Base-by-base conservation (phyloP, 2,888 invertebrate species). In the Eristalinus sepulchralis region DNA sequence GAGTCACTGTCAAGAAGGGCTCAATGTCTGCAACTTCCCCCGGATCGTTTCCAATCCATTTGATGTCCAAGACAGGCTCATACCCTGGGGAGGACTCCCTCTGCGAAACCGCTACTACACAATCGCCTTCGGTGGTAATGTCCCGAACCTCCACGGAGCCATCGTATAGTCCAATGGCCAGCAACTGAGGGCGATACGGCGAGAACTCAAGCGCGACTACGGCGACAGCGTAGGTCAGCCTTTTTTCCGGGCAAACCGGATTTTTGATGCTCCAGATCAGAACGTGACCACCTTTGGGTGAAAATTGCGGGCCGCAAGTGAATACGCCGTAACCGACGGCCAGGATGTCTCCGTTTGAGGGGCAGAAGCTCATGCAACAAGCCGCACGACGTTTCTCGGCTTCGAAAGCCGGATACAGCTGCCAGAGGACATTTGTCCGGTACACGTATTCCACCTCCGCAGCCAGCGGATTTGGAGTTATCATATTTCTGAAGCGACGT, bases 251-350 rank as follows among this genome's bases (percentile, higher is more conserved):
- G 90, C 95, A 95, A 13, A 94, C 94, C 0, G 97, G 97, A 91
- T 97, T 97, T 92, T 97, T 96, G 1, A 95, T 95, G 89, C 95
- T 96, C 97, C 97, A 97, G 78, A 97, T 91, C 88, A 95, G 94
- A 0, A 97, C 94, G 47, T 95, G 90, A 0, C 97, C 97, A 1
- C 91, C 91, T n/a, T 92, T 92, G 0, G 92, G 91, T 33, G 95
- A 94, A 8, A 76, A 80, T 31, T 89, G 89, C 0, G 91, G 89
- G 0, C 93, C 93, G 89, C 94, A 95, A 36, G 93, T 94, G 88
- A 94, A 95, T 89, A 95, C 94, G 0, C 96, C 97, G 90, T 97
- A 96, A 11, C 94, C 96, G 0, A 96, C 96, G 0, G 96, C 97
- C 53, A 97, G 90, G 8, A 97, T 94, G 89, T 96, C 95, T 10